Evolutionary conservation across 2,888 invertebrate species (phyloP), one percentile per base, ranked within the genome.

Genomic region (Protonemura montana): DNA sequence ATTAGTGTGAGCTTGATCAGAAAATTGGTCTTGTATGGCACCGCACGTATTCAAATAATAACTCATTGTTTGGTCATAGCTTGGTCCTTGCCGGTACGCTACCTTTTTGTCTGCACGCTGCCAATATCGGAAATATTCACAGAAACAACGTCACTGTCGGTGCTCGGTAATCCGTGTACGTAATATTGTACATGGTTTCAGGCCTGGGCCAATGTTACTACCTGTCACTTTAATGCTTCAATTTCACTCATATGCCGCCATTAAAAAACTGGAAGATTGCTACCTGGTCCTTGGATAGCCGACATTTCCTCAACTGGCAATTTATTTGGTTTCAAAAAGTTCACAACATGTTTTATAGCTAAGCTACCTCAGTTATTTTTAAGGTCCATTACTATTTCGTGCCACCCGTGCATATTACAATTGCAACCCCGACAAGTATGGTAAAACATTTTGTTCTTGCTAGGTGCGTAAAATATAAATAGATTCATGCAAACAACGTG

Each of bases 351-450:
- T 30, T 28, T 30, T 81, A 27, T 30, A 30, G 81, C 30, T 28
- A 81, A 81, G 76, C 84, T 84, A 84, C 84, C 84, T 84, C 84
- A 84, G 84, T 84, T 84, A 84, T 84, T 27, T 84, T 76, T 84
- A 84, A 84, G 59, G 27, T 76, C 76, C 13, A 59, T 81, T 13
- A 29, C 27, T 28, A 78, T 78, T 27, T 42, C 42, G 82, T 41
- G 41, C 82, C 82, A 83, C 82, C 82, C 10, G 41, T 83, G 82
- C 25, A 83, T 16, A 59, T 59, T 59, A 21, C 59, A 59, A 21
- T 16, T 59, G 59, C 59, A 59, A 10, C 13, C 59, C 21, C 1
- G 59, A 59, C 59, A 59, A 59, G 1, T 7, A 7, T 59, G 7
- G 59, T 59, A 10, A 59, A 21, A 59, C 21, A 59, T 59, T 21